Evolutionary conservation across 1,140 invertebrate species (phyloP).

Genomic region (Zeugodacus cucurbitae): DNA sequence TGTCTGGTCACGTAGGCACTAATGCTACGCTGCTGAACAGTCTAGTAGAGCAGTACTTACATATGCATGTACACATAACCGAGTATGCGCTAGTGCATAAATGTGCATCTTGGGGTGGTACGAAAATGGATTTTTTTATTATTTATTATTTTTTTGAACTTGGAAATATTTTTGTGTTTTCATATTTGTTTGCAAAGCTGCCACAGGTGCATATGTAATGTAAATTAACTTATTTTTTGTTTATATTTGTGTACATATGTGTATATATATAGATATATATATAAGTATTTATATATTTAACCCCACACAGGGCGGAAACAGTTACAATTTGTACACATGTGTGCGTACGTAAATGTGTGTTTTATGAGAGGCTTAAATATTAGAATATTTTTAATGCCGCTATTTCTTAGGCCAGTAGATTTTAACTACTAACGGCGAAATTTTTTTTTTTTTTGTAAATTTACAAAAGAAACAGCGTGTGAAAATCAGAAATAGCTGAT

Average conservation of each 20-base stretch:
- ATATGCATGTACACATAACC: neutral
- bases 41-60: neutral
- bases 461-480: no score
- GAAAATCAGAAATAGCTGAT: no score
- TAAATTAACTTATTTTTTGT: neutral
- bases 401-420: neutral
- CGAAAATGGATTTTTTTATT: neutral
- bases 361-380: neutral
- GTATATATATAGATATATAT: neutral
- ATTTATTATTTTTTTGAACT: neutral
- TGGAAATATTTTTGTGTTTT: neutral
- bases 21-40: neutral
- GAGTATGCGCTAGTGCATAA: slow-evolving; percentile 23
- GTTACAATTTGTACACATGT: neutral
- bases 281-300: neutral
- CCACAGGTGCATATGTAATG: neutral
- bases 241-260: neutral
- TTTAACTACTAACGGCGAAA: no score
- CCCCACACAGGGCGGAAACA: neutral
- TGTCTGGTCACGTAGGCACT: slow-evolving; percentile 18
- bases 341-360: neutral
- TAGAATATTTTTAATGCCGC: neutral
- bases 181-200: neutral
- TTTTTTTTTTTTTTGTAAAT: no score
- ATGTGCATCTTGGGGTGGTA: slow-evolving; percentile 29